Conservation (phyloP, 2,113 vertebrate species). For the Empidonax traillii region DNA sequence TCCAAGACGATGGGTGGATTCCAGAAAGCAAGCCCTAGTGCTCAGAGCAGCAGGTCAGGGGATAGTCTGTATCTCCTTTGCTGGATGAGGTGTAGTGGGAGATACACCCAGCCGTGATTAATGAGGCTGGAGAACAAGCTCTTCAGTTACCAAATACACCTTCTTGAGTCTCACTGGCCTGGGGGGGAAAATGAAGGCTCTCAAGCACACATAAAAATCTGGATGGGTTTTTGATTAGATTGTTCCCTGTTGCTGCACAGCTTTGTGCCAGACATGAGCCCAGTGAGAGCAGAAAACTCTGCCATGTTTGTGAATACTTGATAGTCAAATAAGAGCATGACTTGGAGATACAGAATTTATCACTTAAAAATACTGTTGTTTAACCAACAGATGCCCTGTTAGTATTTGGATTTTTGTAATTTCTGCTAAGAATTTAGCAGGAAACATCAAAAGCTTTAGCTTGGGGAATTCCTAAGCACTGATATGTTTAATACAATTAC, state of each 20-base stretch:
- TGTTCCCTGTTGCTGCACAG: not conserved
- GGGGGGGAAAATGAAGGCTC: not conserved
- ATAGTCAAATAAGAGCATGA: not conserved
- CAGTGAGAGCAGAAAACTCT: not conserved
- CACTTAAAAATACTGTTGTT: not conserved
- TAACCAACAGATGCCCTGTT: not conserved
- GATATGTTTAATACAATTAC: conserved; percentile 50
- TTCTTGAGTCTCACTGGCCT: not conserved
- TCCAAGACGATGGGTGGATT: rapidly evolving
- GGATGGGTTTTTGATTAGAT: not conserved
- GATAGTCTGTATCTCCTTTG: not conserved
- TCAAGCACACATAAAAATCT: not conserved
- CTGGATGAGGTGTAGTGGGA: not conserved
- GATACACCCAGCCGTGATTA: not conserved
- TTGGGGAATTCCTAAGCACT: conserved; percentile 23
- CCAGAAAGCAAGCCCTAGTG: not conserved
- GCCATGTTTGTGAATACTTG: not conserved
- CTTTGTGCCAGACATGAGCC: not conserved
- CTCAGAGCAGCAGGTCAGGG: not conserved
- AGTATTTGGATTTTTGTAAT: conserved; percentile 18
- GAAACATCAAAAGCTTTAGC: conserved; percentile 43
- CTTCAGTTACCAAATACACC: not conserved
- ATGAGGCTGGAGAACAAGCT: not conserved
- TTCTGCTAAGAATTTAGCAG: conserved; percentile 15
- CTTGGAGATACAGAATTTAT: not conserved